Base-by-base conservation (phyloP, 2,113 vertebrate genomes). In the Erpornis zantholeuca region DNA sequence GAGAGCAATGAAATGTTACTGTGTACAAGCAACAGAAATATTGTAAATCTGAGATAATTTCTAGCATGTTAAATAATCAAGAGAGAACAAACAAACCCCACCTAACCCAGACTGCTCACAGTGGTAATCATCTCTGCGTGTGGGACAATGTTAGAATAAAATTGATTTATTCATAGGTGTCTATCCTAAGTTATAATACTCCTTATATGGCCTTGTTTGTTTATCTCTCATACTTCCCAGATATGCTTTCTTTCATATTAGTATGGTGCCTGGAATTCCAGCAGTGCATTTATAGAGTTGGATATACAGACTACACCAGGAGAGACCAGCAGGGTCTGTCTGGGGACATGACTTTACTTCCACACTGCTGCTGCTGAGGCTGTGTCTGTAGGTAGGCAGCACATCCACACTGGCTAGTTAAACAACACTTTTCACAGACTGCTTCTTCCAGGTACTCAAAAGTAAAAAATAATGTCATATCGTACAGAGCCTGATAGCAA, bases 301-400 rank as follows among this genome's bases (percentile, higher is more conserved):
- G 10, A 8, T 56, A 11, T 50, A 49, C 82, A 76, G 23, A 44
- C 23, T 45, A 24, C 7, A 45, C 17, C 33, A 29, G 47, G 21
- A 38, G 16, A 63, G 13, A 79, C 3, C 71, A 49, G 27, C 25
- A 70, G n/a, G 29, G 15, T 52, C 79, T 72, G 3, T 23, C 11
- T 3, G 3, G 18, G 19, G 7, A 68, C 17, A 8, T 1, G 3
- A 4, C 8, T 18, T 36, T 36, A 31, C 11, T 54, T 59, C 53
- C 25, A 18, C 0, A 1, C 27, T 57, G 65, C n/a, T 25, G 5
- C 35, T 24, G 28, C 60, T 33, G 50, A n/a, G 31, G 14, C 15
- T 68, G 25, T 49, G 59, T 36, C 38, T 0, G 0, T 4, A 22
- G 16, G 31, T 6, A 45, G 31, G n/a, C 7, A 3, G 56, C 59